Base-by-base conservation (phyloP, 35 echinoderm and acorn worm genomes). In the Apostichopus parvimensis region DNA sequence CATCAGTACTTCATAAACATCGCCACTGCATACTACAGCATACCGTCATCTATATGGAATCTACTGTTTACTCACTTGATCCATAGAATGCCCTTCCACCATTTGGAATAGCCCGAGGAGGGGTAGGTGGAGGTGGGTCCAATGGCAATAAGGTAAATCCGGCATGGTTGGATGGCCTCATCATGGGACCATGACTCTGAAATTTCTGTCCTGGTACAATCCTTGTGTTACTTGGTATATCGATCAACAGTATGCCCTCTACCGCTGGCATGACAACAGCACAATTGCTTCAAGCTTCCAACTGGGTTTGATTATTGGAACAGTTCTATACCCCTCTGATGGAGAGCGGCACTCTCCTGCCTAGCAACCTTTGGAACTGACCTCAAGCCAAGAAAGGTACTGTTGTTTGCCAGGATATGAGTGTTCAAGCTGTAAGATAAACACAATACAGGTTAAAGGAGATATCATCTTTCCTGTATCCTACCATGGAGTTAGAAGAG, bases 21-120 rank as follows among this genome's bases (percentile, higher is more conserved):
- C 34, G 2, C 34, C 34, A 45, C 34, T 45, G 34, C 34, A 45
- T 45, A 45, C 34, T 45, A 45, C 34, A 45, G 34, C 3, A 45
- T 45, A 45, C 34, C 34, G 2, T 45, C 34, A 45, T 45, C 34
- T 45, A 45, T 45, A 4, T 45, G 34, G 2, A 45, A 45, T 45
- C 34, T 4, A 45, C 34, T 45, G 34, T 45, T 7, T 75, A 75
- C 71, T 75, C 21, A 75, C 71, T 75, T 14, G 17, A 18, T 20
- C 21, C 71, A 3, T 75, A 75, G 6, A 75, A 75, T 53, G 18
- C 54, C n/a, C 79, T 18, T 34, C 78, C 52, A 34, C 78, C 78
- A 84, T 84, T 84, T 84, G 81, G 81, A 58, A 84, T 84, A 22
- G 81, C 81, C 57, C 81, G 28, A 14, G 81, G 81, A 60, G 81